A percentile compares a stretch with the other conserved stretches of the same genome.
These are phyloP conservation scores for Cecropterus lyciades DNA, from an alignment of 1,140 invertebrate genomes.

Conservation along the genomic window DNA sequence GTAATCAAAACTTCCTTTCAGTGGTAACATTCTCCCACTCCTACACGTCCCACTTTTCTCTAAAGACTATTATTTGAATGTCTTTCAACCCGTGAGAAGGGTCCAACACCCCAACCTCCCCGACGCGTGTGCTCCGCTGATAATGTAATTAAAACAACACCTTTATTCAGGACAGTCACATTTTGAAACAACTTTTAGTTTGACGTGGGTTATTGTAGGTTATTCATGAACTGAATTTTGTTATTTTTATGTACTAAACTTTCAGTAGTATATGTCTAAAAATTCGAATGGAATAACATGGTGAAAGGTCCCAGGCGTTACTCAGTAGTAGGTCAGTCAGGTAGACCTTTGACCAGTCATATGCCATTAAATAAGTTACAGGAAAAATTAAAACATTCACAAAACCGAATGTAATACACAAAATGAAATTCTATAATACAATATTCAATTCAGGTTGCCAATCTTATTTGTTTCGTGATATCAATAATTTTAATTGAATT, in stretches of 20 bases:
- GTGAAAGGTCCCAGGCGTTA: no score
- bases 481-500: no score
- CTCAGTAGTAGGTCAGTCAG: no score
- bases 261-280: no score
- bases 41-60: constrained; percentile 78
- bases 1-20: constrained; percentile 74
- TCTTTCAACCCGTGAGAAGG: constrained; percentile 81
- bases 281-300: no score
- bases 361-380: no score
- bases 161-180: constrained; percentile 71
- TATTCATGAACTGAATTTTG: neutral
- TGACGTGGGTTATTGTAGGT: constrained; percentile 45
- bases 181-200: constrained; percentile 63
- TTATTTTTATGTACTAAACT: neutral
- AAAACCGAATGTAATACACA: no score
- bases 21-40: constrained; percentile 49
- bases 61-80: constrained; percentile 82
- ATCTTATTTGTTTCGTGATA: no score
- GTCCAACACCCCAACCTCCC: constrained; percentile 54
- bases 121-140: constrained; percentile 72
- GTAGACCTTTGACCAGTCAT: no score
- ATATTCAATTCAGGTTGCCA: no score
- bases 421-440: no score
- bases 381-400: no score
- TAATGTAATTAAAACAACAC: constrained; percentile 84